Conservation (phyloP, 2,888 invertebrate species). For the Chrysolina oricalcia region DNA sequence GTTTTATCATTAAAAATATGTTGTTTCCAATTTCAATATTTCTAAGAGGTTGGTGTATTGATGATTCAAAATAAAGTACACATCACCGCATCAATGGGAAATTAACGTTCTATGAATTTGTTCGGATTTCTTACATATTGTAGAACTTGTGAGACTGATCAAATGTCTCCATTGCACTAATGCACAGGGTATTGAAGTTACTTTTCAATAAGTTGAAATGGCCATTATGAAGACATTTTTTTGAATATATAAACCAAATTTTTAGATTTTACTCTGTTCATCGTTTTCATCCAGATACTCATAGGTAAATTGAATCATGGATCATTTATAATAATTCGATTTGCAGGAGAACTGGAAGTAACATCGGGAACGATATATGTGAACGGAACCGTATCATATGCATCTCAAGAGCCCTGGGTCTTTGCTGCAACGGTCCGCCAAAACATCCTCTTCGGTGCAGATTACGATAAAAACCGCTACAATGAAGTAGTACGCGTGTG, state of each 20-base stretch:
- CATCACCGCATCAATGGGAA: too few species aligned
- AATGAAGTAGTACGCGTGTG: constrained; percentile 77
- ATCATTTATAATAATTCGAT: too few species aligned
- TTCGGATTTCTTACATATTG: too few species aligned
- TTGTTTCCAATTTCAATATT: too few species aligned
- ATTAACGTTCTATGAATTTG: too few species aligned
- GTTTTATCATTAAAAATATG: too few species aligned
- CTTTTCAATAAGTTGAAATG: not conserved
- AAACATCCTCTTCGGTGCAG: constrained; percentile 89
- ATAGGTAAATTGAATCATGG: too few species aligned
- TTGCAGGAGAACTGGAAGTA: constrained; percentile 74
- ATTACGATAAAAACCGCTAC: constrained; percentile 77
- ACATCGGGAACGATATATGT: constrained; percentile 77
- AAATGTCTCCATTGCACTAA: too few species aligned
- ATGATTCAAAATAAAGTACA: too few species aligned
- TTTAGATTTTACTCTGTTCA: not conserved
- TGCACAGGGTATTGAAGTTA: not conserved
- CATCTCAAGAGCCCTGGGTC: constrained; percentile 90
- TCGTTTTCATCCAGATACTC: not conserved
- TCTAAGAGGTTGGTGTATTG: too few species aligned
- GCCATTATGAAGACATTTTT: not conserved
- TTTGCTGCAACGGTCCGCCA: constrained; percentile 85
- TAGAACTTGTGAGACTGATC: too few species aligned
- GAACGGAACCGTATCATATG: constrained; percentile 81
- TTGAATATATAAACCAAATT: too few species aligned